Conservation (phyloP, 2,113 vertebrate genomes). For the Xenopus laevis region DNA sequence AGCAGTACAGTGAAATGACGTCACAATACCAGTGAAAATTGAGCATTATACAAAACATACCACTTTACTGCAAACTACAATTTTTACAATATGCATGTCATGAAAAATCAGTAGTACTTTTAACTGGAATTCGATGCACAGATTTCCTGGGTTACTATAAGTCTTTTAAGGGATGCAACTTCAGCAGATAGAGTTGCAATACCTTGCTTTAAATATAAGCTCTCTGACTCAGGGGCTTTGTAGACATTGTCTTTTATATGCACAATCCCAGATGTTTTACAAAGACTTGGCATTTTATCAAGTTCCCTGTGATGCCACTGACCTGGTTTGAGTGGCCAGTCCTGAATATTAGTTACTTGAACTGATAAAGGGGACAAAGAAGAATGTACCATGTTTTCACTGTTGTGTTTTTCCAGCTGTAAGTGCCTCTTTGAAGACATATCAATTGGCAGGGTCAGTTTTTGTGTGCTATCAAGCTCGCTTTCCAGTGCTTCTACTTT, state of each 20-base stretch:
- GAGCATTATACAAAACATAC: constrained; percentile 71
- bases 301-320: constrained; percentile 78
- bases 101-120: constrained; percentile 63
- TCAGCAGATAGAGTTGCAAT: constrained; percentile 75
- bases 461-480: constrained; percentile 77
- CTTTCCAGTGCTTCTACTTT: constrained; percentile 85
- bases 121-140: constrained; percentile 76
- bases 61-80: constrained; percentile 66
- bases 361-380: constrained; percentile 78
- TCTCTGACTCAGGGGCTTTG: constrained; percentile 69
- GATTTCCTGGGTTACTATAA: constrained; percentile 72
- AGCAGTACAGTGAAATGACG: constrained; percentile 83
- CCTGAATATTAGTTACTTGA: constrained; percentile 83
- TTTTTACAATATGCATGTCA: constrained; percentile 55
- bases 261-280: constrained; percentile 60
- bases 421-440: constrained; percentile 68
- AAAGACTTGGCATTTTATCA: constrained; percentile 62
- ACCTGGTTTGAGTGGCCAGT: constrained; percentile 79
- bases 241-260: constrained; percentile 69
- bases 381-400: constrained; percentile 63
- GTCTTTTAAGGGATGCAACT: constrained; percentile 78
- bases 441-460: constrained; percentile 67
- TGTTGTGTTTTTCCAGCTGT: constrained; percentile 60
- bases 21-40: constrained; percentile 78
- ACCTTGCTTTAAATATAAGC: constrained; percentile 75